Conservation (phyloP, 2,797 vertebrate genomes). For the Gobio occitaniae region DNA sequence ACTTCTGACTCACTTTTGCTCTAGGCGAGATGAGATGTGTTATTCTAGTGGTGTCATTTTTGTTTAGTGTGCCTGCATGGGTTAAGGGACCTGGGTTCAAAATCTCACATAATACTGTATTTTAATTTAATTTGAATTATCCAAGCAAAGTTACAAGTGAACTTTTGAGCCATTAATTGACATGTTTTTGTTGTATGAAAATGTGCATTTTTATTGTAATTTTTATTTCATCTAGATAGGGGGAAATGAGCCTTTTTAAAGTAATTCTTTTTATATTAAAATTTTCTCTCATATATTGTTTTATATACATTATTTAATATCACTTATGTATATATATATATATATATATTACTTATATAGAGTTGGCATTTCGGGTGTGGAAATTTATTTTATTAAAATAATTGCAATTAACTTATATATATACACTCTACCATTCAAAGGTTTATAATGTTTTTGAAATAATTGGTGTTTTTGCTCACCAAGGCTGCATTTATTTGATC, state of each 20-base stretch:
- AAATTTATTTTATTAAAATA: neutral
- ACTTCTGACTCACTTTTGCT: constrained; percentile 1
- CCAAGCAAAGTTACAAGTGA: neutral
- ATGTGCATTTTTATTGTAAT: neutral
- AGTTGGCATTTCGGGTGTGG: neutral
- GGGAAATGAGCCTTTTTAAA: neutral
- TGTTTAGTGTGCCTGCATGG: neutral
- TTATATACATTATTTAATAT: too few relatives aligned
- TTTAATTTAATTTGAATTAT: neutral
- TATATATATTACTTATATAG: too few relatives aligned
- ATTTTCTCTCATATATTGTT: neutral
- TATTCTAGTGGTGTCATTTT: neutral
- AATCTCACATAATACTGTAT: neutral
- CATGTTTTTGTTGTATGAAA: neutral
- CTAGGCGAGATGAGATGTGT: constrained; percentile 7
- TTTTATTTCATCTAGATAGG: neutral
- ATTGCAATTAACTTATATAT: neutral
- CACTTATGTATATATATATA: too few relatives aligned
- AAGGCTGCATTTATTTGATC: neutral
- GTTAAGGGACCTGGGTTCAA: neutral
- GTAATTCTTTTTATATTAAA: neutral
- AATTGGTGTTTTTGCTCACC: neutral
- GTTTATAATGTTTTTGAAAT: neutral
- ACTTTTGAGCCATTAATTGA: neutral
- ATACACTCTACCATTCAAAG: neutral